These are phyloP conservation scores for Rapana venosa DNA, from an alignment of 2,888 invertebrate genomes.

Conservation along the genomic window DNA sequence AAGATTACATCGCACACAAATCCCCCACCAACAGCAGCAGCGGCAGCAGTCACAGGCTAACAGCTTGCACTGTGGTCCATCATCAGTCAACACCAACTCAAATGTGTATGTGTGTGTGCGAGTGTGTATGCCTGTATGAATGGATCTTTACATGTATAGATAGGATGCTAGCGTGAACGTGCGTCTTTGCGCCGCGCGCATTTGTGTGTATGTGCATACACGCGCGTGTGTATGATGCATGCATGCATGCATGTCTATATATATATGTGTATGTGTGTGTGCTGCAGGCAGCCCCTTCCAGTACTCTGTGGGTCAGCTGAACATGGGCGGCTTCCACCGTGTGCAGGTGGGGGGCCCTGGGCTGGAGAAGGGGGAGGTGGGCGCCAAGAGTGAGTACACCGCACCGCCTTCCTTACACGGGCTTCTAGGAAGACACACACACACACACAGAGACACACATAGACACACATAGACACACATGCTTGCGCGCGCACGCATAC, in stretches of 20 bases:
- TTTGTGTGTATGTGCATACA: background rate
- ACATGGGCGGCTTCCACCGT: constrained; percentile 94
- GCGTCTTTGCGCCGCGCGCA: too few relatives aligned
- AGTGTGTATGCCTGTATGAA: too few relatives aligned
- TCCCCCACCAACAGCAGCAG: too few relatives aligned
- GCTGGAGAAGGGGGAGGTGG: constrained; percentile 92
- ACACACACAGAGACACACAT: background rate
- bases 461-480: background rate
- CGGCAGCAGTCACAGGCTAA: too few relatives aligned
- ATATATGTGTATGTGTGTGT: background rate
- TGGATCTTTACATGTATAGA: too few relatives aligned
- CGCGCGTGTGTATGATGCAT: background rate
- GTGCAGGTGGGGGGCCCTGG: constrained; percentile 98
- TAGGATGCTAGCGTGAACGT: too few relatives aligned
- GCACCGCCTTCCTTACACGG: background rate
- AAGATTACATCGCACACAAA: too few relatives aligned
- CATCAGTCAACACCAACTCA: too few relatives aligned
- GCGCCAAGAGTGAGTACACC: constrained; percentile 85
- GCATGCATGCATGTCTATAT: background rate
- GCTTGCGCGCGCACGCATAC: too few relatives aligned
- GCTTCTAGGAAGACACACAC: background rate
- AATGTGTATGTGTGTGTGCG: too few relatives aligned
- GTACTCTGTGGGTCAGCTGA: constrained; percentile 97
- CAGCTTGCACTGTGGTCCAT: too few relatives aligned
- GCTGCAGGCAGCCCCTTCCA: constrained; percentile 94